Percentiles rank a stretch among this genome's conserved stretches.
These are phyloP conservation scores for Phylloscopus whistleri DNA, from an alignment of 2,113 vertebrate species.

Conservation along the genomic window DNA sequence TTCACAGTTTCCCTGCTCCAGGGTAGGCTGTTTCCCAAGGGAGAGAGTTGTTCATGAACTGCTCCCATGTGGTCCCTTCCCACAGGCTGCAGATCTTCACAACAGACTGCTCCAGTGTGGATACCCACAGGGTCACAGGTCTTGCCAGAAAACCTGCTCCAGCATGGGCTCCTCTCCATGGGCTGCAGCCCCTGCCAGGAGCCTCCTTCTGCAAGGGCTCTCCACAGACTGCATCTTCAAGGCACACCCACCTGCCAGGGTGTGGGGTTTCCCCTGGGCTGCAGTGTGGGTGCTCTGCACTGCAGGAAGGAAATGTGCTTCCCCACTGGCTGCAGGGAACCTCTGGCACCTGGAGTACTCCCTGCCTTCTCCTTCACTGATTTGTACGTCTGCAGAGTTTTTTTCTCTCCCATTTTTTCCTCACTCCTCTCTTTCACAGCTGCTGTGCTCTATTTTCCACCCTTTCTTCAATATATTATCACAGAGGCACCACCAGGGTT, in stretches of 20 bases:
- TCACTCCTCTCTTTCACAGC: not conserved
- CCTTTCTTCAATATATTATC: not conserved
- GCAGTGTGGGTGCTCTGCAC: not conserved
- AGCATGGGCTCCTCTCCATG: fast-evolving
- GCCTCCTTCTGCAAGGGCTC: not conserved
- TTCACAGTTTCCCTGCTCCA: not conserved
- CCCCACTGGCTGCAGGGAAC: not conserved
- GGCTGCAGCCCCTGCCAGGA: not conserved
- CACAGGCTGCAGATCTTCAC: not conserved
- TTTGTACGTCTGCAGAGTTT: not conserved
- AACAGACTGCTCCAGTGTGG: not conserved
- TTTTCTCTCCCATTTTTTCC: not conserved
- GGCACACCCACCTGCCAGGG: not conserved
- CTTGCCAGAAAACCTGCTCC: not conserved
- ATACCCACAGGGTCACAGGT: not conserved
- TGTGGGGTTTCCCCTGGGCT: too few relatives aligned
- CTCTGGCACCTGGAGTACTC: not conserved
- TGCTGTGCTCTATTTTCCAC: not conserved
- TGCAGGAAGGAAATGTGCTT: not conserved
- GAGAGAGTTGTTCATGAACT: not conserved
- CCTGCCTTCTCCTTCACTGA: not conserved
- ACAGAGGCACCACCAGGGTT: not conserved
- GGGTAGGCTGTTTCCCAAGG: not conserved
- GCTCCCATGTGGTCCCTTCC: not conserved
- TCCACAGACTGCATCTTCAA: not conserved